These are phyloP conservation scores for Cheiracanthium punctorium DNA, from an alignment of 2,888 invertebrate genomes.

Conservation along the genomic window DNA sequence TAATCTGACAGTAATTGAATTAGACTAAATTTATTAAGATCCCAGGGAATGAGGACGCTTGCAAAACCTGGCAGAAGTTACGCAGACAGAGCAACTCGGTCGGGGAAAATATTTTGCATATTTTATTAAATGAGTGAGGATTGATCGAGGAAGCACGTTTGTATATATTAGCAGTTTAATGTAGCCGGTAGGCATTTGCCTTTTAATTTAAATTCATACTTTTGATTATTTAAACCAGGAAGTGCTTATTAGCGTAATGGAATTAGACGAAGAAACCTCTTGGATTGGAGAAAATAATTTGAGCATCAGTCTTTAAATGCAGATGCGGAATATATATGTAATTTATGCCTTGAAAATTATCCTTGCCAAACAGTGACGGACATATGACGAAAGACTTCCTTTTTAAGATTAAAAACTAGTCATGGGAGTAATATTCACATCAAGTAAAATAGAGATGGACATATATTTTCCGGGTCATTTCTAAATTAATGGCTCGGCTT, in stretches of 20 bases:
- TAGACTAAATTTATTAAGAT: slow-evolving; percentile 63
- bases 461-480: too few species aligned
- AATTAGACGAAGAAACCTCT: background rate
- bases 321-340: too few species aligned
- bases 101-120: background rate
- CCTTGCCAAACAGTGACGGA: too few species aligned
- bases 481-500: too few species aligned
- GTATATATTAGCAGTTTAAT: background rate
- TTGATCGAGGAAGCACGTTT: background rate
- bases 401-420: too few species aligned
- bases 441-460: too few species aligned
- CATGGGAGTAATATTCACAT: too few species aligned
- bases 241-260: background rate
- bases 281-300: too few species aligned
- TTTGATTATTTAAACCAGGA: background rate
- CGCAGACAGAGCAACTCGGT: background rate
- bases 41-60: slow-evolving; percentile 10
- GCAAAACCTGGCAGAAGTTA: background rate
- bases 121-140: slow-evolving; percentile 8
- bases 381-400: too few species aligned
- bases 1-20: slow-evolving; percentile 67
- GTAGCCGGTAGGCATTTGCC: background rate
- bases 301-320: too few species aligned
- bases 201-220: slow-evolving; percentile 8
- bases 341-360: too few species aligned